Evolutionary conservation across 2,888 invertebrate species (phyloP).

Genomic region (Amaurobius ferox): DNA sequence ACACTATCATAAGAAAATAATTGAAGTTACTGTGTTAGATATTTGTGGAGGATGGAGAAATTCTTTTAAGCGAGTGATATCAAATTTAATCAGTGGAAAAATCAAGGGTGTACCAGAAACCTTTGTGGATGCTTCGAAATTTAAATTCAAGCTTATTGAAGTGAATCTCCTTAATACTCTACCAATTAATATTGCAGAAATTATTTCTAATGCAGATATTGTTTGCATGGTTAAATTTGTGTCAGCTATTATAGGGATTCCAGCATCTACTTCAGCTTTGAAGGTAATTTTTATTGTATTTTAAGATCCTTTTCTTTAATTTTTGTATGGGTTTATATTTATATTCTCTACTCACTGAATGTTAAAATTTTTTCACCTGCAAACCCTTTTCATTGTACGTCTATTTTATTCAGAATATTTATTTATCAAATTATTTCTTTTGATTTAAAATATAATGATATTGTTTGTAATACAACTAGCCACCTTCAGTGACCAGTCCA

Average conservation of each 20-base stretch:
- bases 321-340: too few species aligned
- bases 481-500: too few species aligned
- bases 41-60: conserved; percentile 55
- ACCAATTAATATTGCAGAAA: conserved; percentile 4
- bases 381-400: too few species aligned
- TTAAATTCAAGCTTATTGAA: conserved; percentile 28
- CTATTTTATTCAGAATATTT: too few species aligned
- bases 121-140: conserved; percentile 22
- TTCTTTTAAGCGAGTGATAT: conserved; percentile 35
- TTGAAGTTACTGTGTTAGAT: conserved; percentile 43
- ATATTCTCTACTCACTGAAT: too few species aligned
- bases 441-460: too few species aligned
- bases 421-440: too few species aligned
- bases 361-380: too few species aligned
- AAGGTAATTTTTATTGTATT: conserved; percentile 30
- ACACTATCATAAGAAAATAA: conserved; percentile 18
- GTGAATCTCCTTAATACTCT: conserved; percentile 27
- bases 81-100: conserved; percentile 29
- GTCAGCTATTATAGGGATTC: conserved; percentile 30
- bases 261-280: conserved; percentile 11
- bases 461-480: too few species aligned
- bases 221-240: conserved; percentile 62
- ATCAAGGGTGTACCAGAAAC: conserved; percentile 23
- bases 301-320: too few species aligned
- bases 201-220: conserved; percentile 45